phyloP scores from a whole-genome alignment of 2,113 vertebrate species.

The Athene noctua region DNA sequence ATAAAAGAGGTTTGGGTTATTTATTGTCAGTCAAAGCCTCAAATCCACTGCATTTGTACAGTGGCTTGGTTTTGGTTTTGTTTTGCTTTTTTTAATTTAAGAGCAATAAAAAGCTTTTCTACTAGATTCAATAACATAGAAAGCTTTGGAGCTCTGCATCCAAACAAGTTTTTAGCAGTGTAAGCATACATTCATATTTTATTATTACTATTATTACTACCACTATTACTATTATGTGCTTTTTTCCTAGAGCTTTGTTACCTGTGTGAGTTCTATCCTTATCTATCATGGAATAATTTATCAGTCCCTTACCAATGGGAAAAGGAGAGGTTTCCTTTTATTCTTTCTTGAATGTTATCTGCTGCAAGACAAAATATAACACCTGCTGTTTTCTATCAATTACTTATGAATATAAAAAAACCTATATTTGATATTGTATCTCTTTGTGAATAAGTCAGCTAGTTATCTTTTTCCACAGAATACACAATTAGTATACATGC shows the following conservation, averaged over 20 bases:
- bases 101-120: background rate
- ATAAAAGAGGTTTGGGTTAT: background rate
- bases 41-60: background rate
- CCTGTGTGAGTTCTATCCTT: background rate
- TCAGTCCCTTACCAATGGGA: background rate
- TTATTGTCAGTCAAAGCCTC: background rate
- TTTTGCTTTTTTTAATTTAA: background rate
- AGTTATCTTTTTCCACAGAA: background rate
- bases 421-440: background rate
- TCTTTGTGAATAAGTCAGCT: background rate
- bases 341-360: slow-evolving; percentile 37
- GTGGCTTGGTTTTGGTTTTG: background rate
- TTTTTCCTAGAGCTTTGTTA: background rate
- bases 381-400: slow-evolving; percentile 38
- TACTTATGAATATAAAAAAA: background rate
- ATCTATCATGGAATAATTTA: slow-evolving; percentile 8
- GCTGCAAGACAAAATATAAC: background rate
- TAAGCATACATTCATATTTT: background rate
- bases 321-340: background rate
- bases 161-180: background rate
- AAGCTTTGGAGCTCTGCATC: background rate
- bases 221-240: background rate
- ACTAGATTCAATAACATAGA: background rate
- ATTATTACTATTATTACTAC: background rate
- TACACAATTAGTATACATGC: background rate